Evolutionary conservation across 2,113 vertebrate genomes (phyloP).

Genomic region (Vulpes vulpes): DNA sequence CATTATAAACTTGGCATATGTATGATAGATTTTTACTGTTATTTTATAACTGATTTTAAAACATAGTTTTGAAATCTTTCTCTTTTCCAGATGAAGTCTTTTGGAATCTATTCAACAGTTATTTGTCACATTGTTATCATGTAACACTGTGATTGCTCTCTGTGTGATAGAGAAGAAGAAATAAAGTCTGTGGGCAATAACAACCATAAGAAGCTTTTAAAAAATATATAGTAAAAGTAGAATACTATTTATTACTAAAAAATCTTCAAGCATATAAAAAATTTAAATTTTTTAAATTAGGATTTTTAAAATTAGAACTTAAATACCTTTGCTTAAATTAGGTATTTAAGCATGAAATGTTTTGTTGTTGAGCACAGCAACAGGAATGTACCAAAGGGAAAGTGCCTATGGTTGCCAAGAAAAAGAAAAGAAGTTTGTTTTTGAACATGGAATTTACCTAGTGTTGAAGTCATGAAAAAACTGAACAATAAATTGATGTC

Average conservation of each 20-base stretch:
- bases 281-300: background rate
- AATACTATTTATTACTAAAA: background rate
- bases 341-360: background rate
- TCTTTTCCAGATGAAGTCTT: background rate
- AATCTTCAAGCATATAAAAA: background rate
- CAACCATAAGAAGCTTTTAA: background rate
- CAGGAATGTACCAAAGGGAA: background rate
- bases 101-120: background rate
- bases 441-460: background rate
- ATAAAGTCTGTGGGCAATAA: background rate
- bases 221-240: background rate
- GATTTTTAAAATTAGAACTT: background rate
- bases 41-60: background rate
- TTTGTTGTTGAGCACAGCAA: background rate
- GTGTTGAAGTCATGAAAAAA: background rate
- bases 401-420: background rate
- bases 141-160: background rate
- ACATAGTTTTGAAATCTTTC: background rate
- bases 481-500: background rate
- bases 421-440: background rate
- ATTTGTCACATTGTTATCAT: background rate
- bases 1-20: background rate
- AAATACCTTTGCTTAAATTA: background rate
- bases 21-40: background rate
- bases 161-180: background rate